These are phyloP conservation scores for Netelia virgata DNA, from an alignment of 2,888 invertebrate genomes.

Conservation along the genomic window DNA sequence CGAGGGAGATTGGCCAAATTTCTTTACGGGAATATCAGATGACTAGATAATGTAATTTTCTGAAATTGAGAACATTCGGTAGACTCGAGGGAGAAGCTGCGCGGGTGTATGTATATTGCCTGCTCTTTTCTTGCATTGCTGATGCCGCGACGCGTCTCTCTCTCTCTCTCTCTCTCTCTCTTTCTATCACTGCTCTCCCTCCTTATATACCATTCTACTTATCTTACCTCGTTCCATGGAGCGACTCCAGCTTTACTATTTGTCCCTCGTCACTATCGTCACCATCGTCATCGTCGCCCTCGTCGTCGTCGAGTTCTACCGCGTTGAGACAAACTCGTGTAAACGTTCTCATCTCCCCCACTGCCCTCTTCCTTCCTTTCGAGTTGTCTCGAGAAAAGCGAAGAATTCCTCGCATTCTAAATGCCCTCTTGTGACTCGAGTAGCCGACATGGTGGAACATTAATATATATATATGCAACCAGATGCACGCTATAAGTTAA, in stretches of 20 bases:
- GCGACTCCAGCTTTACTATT: background rate
- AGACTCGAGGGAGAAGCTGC: constrained; percentile 43
- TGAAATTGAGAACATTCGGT: constrained; percentile 64
- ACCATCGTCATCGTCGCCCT: constrained; percentile 17
- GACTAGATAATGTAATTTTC: constrained; percentile 12
- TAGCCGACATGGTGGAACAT: constrained; percentile 17
- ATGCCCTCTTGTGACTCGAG: constrained; percentile 44
- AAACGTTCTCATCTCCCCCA: constrained; percentile 68
- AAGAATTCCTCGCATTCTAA: constrained; percentile 75
- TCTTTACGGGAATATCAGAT: background rate
- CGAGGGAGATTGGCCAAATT: constrained; percentile 4
- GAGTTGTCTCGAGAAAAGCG: constrained; percentile 70
- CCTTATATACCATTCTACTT: constrained; percentile 30
- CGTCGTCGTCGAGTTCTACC: constrained; percentile 48
- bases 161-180: constrained; percentile 9
- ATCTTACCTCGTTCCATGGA: constrained; percentile 9
- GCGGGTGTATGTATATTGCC: constrained; percentile 55
- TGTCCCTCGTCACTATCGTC: constrained; percentile 14
- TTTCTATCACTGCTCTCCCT: constrained; percentile 24
- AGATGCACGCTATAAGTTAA: background rate
- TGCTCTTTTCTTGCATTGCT: constrained; percentile 48
- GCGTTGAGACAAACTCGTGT: constrained; percentile 59
- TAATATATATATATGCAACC: background rate
- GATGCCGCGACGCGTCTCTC: constrained; percentile 42
- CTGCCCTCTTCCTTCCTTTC: constrained; percentile 70